Conservation (phyloP, 2,888 invertebrate genomes). For the Boloria euphrosyne region DNA sequence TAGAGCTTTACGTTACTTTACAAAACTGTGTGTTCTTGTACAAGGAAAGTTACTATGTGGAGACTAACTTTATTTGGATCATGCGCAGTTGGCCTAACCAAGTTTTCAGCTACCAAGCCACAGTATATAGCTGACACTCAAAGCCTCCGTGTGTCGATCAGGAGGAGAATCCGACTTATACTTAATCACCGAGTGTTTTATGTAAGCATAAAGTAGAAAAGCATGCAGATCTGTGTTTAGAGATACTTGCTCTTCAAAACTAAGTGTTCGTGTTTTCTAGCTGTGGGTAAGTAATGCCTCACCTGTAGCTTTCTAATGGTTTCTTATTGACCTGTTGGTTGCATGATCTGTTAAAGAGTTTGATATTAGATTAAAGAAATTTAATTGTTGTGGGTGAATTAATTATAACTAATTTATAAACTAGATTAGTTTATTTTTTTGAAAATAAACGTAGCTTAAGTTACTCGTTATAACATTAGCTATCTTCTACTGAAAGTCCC, state of each 20-base stretch:
- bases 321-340: constrained; percentile 36
- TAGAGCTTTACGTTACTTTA: not conserved
- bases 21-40: constrained; percentile 11
- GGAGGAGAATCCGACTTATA: constrained; percentile 48
- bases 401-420: not conserved
- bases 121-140: constrained; percentile 63
- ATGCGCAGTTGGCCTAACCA: constrained; percentile 57
- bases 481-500: too few relatives aligned
- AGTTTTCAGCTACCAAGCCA: constrained; percentile 43
- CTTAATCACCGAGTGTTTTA: constrained; percentile 66
- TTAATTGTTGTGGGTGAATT: not conserved
- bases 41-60: constrained; percentile 38
- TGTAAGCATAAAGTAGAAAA: constrained; percentile 75
- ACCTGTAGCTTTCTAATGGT: constrained; percentile 56
- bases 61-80: constrained; percentile 47
- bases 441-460: too few relatives aligned
- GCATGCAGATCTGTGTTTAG: constrained; percentile 76
- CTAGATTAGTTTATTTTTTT: too few relatives aligned
- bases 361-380: not conserved
- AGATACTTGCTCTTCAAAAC: constrained; percentile 54
- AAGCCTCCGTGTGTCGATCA: constrained; percentile 53
- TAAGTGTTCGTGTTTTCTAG: constrained; percentile 66
- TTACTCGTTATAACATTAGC: too few relatives aligned
- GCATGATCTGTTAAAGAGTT: constrained; percentile 32
- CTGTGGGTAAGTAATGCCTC: constrained; percentile 66